Base-by-base conservation (phyloP, 2,888 invertebrate species). In the Hemithea aestivaria region DNA sequence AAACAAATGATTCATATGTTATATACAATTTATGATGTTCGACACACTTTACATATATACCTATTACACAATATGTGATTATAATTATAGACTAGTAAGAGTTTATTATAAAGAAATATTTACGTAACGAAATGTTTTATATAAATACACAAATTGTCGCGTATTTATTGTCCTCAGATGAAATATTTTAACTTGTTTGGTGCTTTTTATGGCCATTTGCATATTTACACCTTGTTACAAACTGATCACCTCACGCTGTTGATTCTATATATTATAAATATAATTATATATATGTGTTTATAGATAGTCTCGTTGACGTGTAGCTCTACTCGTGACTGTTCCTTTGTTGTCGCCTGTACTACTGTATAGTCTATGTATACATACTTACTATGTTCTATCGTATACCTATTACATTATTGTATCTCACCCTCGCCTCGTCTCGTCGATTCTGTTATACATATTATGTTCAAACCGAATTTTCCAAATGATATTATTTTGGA, bases 61-160 rank as follows among this genome's bases (percentile, higher is more conserved):
- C 16, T 16, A 16, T 52, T 73, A 75, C 62, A 75, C 81, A 77
- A 74, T 83, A 78, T 77, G 73, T 69, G 64, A 69, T 69, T 73
- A 70, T n/a, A n/a, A n/a, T 35, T 73, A 81, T 81, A 83, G 76
- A 73, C 66, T 74, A 73, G 73, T 82, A 76, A 83, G 82, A 84
- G 77, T 83, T 82, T 82, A 82, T 79, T 75, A 73, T 70, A 77
- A 74, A 80, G 68, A 80, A 80, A 77, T 83, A 83, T 84, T 84
- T 83, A 84, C 79, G 69, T 76, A 76, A 77, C 29, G 10, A 73
- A 56, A 56, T 66, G 66, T 76, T 77, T 79, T 74, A 70, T 74
- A 58, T 51, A 74, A 42, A 36, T 48, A 51, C 71, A 67, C 16
- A 74, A 77, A 75, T 69, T 76, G 76, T 77, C 70, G 53, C 66